Base-by-base conservation (phyloP, 1,140 invertebrate genomes). In the Apis dorsata region DNA sequence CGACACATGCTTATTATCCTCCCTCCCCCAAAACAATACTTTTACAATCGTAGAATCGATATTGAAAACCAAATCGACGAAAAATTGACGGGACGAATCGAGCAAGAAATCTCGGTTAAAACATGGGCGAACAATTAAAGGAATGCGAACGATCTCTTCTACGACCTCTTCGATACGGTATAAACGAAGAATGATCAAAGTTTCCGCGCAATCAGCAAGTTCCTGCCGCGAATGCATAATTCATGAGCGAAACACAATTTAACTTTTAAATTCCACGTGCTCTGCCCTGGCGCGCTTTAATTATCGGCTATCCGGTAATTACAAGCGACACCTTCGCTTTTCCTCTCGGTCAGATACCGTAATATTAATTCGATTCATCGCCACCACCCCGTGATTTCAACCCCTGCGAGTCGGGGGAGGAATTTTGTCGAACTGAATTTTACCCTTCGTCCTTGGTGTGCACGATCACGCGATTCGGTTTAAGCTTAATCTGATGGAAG, bases 161-260 rank as follows among this genome's bases (percentile, higher is more conserved):
- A 82, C 80, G 19, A 51, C 77, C 81, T 81, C 77, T 84, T 79
- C 84, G 81, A 88, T 84, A 72, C 78, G 77, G 75, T 82, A 60
- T 73, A 79, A 62, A n/a, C 44, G 34, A 70, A 70, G 34, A 70
- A 70, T 85, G 86, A 88, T 88, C 84, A 88, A 88, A 88, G 84
- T 88, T 88, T 57, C 65, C 73, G 73, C 73, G 83, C 86, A 79
- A 86, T 88, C 87, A 78, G 74, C 55, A 9, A 70, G 75, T 62
- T 63, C 8, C 13, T 68, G 57, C 63, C 68, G 34, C 82, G 57
- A 51, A 84, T 90, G 79, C 85, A 90, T 91, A 86, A 90, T 91
- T 90, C 85, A 88, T 85, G 81, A 87, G 83, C 69, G 86, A 91
- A 85, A 84, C 81, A 85, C 86, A 90, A 90, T 90, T 90, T 89